Base-by-base conservation (phyloP, 2,113 vertebrate genomes). In the Silurus glanis region DNA sequence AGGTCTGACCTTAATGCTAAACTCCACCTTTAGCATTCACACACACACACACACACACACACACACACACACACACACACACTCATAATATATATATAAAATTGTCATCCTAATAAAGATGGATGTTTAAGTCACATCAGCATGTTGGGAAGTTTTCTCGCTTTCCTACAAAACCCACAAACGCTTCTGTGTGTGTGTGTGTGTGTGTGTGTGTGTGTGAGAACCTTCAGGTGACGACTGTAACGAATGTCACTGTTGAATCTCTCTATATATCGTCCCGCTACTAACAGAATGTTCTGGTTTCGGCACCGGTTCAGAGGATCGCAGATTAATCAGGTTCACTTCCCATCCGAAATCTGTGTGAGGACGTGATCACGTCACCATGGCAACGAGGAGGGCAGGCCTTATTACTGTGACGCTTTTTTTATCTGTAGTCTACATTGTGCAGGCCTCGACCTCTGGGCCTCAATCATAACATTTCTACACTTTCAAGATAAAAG, bases 401-500 rank as follows among this genome's bases (percentile, higher is more conserved):
- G 80, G 86, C 86, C 86, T 87, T 87, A 87, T 83, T 67, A 87
- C 86, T 87, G 86, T 87, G 86, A 87, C 53, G 51, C 72, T 83
- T 83, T 87, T 56, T 86, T 86, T 86, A 82, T 86, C 67, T 87
- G 19, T 13, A 87, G 58, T 82, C 85, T 83, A 56, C 58, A 83
- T 87, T 49, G 80, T 82, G 59, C 72, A 66, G 71, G 71, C 86
- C 61, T 37, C 28, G 61, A 67, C 71, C 51, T 55, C 69, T 47
- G 80, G 72, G 37, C 81, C 71, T 47, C 49, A 58, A 25, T 58
- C 37, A 1, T 2, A 37, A 37, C 16, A 58, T 67, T 80, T 85
- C 75, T 85, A 80, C 6, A 4, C 75, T 85, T 55, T 67, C 37
- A 49, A 79, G 61, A n/a, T 85, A 51, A 82, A 13, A 25, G 37